Evolutionary conservation across 2,888 invertebrate genomes (phyloP).

Genomic region (Osmoderma eremita): DNA sequence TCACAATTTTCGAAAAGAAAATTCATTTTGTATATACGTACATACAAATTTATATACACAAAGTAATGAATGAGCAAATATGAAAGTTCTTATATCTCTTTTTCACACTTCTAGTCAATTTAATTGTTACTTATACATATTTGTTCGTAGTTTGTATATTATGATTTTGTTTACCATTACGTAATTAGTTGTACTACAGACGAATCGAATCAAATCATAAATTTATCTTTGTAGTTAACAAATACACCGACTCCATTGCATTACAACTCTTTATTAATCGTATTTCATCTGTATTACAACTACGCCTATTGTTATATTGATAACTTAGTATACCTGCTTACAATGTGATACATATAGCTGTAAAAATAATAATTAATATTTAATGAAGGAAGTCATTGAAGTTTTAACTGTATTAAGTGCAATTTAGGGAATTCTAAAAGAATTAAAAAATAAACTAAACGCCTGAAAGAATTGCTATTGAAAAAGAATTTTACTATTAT

Average conservation of each 20-base stretch:
- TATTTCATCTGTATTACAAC: conserved; percentile 26
- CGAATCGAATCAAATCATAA: background rate
- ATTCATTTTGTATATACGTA: background rate
- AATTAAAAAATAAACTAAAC: background rate
- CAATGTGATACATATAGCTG: conserved; percentile 58
- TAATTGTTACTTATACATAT: conserved; percentile 38
- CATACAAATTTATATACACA: too few species aligned
- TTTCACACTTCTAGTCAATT: conserved; percentile 42
- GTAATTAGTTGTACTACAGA: conserved; percentile 30
- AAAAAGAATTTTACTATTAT: conserved; percentile 29
- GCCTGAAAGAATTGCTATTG: conserved; percentile 30
- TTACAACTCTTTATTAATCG: too few species aligned
- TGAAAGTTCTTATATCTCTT: conserved; percentile 6
- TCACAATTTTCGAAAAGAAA: conserved; percentile 11
- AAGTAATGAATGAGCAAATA: background rate
- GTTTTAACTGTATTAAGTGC: conserved; percentile 45
- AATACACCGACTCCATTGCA: background rate
- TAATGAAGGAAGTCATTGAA: conserved; percentile 20
- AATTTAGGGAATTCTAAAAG: conserved; percentile 48
- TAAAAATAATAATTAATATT: conserved; percentile 20
- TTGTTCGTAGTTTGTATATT: conserved; percentile 15
- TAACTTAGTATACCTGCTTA: conserved; percentile 59
- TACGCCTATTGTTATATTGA: conserved; percentile 11
- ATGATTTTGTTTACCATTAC: conserved; percentile 20
- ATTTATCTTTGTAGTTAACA: background rate